Evolutionary conservation across 2,888 invertebrate species (phyloP).

Genomic region (Oscheius sp.): DNA sequence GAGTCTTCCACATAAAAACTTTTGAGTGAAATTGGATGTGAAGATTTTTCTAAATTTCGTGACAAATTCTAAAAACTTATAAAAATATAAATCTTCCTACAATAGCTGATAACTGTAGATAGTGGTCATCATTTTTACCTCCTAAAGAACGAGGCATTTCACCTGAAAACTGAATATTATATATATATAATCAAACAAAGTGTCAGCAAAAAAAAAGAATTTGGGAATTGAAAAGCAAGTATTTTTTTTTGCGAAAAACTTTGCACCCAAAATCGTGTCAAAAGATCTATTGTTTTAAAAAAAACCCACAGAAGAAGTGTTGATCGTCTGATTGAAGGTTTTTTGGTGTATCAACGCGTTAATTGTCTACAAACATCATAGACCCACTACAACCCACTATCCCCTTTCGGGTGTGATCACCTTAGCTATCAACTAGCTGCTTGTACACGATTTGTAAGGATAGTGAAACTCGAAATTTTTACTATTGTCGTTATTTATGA

Average conservation of each 20-base stretch:
- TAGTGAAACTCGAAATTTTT: too few species aligned
- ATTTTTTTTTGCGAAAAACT: not conserved
- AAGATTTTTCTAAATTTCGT: constrained; percentile 7
- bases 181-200: too few species aligned
- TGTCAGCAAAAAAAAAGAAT: too few species aligned
- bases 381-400: too few species aligned
- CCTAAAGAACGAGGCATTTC: constrained; percentile 10
- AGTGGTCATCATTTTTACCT: constrained; percentile 1
- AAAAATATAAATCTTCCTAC: not conserved
- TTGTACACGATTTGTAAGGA: too few species aligned
- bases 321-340: not conserved
- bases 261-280: not conserved
- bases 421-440: too few species aligned
- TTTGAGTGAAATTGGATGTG: constrained; percentile 2
- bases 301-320: not conserved
- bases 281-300: not conserved
- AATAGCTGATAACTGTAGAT: constrained; percentile 14
- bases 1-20: constrained; percentile 25
- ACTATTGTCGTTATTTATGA: too few species aligned
- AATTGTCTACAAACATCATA: too few species aligned
- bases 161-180: too few species aligned
- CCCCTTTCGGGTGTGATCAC: too few species aligned
- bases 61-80: constrained; percentile 11
- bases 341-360: not conserved
- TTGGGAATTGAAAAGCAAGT: not conserved